Percentiles rank a stretch among this genome's conserved stretches.
Evolutionary conservation across 1,140 invertebrate genomes (phyloP).

Genomic region (Brachionus manjavacas): DNA sequence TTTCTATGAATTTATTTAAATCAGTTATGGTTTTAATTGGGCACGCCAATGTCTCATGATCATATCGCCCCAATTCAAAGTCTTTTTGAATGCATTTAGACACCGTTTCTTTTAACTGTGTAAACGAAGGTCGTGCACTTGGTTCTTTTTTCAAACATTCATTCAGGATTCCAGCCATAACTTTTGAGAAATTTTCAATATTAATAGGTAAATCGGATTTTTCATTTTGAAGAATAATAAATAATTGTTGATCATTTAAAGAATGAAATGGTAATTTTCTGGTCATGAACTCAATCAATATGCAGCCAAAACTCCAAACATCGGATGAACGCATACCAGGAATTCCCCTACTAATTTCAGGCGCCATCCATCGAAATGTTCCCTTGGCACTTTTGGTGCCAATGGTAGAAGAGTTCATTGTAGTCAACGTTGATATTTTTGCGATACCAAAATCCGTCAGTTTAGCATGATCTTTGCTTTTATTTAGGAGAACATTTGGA

Average conservation of each 20-base stretch:
- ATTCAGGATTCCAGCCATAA: background rate
- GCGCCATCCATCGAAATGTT: constrained; percentile 26
- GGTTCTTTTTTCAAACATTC: background rate
- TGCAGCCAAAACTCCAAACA: constrained; percentile 29
- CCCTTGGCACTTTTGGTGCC: background rate
- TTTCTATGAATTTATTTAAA: background rate
- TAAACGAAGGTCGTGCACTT: background rate
- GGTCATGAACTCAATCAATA: background rate
- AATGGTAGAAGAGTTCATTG: background rate
- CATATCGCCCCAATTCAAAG: background rate
- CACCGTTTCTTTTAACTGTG: background rate
- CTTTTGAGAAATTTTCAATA: background rate
- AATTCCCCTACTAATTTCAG: background rate
- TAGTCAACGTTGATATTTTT: background rate
- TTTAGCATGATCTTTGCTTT: background rate
- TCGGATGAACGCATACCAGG: background rate
- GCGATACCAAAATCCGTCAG: background rate
- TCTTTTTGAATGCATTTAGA: background rate
- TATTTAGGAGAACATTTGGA: background rate
- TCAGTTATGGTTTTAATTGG: background rate
- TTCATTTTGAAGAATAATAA: background rate
- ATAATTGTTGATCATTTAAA: background rate
- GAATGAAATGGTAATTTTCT: background rate
- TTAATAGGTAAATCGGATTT: background rate
- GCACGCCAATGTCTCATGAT: background rate